Evolutionary conservation across 1,140 invertebrate genomes (phyloP).

Genomic region (Micrasema longulum): DNA sequence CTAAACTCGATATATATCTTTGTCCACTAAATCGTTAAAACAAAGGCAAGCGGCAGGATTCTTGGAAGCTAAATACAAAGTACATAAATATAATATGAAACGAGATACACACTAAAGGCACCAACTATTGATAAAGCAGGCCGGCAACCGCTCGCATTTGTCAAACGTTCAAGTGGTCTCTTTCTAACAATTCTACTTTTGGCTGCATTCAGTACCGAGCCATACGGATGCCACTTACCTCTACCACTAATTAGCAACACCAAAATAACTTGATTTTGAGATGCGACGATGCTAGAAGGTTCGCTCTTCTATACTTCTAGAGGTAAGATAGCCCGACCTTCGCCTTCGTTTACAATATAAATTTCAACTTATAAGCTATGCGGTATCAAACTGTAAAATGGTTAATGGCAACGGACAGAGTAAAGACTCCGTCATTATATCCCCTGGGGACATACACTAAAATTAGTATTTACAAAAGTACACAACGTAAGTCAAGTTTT

Average conservation of each 20-base stretch:
- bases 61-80: conserved; percentile 47
- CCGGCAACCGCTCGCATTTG: conserved; percentile 51
- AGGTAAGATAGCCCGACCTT: conserved; percentile 11
- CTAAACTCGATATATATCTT: conserved; percentile 48
- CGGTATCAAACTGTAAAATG: conserved; percentile 53
- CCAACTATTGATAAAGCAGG: conserved; percentile 52
- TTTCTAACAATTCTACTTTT: not conserved
- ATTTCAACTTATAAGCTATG: conserved; percentile 50
- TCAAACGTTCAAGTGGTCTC: conserved; percentile 43
- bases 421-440: conserved; percentile 19
- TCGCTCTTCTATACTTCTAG: not conserved
- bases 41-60: conserved; percentile 55
- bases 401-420: conserved; percentile 53
- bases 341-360: conserved; percentile 7
- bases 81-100: conserved; percentile 49
- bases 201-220: not conserved
- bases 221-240: not conserved
- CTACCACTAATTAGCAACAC: not conserved
- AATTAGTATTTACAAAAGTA: conserved; percentile 56
- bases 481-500: conserved; percentile 46
- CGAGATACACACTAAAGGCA: conserved; percentile 54
- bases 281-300: too few species aligned
- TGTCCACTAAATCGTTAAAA: conserved; percentile 55
- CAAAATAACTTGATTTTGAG: not conserved
- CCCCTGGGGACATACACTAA: conserved; percentile 47